Percentiles rank a stretch among this genome's conserved stretches.
Evolutionary conservation across 2,888 invertebrate genomes (phyloP).

Genomic region (Tachina grossa): DNA sequence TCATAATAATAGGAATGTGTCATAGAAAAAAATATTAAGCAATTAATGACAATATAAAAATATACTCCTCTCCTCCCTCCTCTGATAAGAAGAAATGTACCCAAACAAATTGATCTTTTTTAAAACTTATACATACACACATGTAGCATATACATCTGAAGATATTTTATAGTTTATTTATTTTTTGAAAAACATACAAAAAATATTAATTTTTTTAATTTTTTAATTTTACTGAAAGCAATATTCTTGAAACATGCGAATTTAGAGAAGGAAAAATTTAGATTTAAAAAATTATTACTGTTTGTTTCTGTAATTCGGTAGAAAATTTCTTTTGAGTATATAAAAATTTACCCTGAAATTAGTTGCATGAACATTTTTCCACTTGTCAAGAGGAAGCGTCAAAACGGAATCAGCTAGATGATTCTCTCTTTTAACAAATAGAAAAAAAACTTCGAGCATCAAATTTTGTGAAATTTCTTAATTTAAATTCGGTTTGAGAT

Average conservation of each 20-base stretch:
- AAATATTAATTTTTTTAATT: neutral
- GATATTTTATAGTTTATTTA: conserved; percentile 12
- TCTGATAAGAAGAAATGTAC: neutral
- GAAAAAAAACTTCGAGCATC: too few relatives aligned
- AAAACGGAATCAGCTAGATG: too few relatives aligned
- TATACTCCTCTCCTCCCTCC: neutral
- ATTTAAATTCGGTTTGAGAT: too few relatives aligned
- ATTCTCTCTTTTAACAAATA: too few relatives aligned
- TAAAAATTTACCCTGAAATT: too few relatives aligned
- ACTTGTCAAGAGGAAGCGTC: too few relatives aligned
- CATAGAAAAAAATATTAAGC: conserved; percentile 45
- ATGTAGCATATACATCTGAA: neutral
- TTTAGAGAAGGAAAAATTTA: too few relatives aligned
- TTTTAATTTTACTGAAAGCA: neutral
- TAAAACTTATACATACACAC: neutral
- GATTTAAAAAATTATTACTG: too few relatives aligned
- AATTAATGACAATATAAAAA: conserved; percentile 66
- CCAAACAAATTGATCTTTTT: conserved; percentile 27
- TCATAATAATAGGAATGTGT: conserved; percentile 22
- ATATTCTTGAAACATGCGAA: neutral
- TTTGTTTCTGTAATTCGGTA: too few relatives aligned
- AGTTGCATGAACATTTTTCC: too few relatives aligned
- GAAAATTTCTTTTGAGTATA: too few relatives aligned
- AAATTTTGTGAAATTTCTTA: too few relatives aligned
- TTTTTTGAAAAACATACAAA: neutral